Evolutionary conservation across 2,113 vertebrate species (phyloP).

Genomic region (Tupaia tana): DNA sequence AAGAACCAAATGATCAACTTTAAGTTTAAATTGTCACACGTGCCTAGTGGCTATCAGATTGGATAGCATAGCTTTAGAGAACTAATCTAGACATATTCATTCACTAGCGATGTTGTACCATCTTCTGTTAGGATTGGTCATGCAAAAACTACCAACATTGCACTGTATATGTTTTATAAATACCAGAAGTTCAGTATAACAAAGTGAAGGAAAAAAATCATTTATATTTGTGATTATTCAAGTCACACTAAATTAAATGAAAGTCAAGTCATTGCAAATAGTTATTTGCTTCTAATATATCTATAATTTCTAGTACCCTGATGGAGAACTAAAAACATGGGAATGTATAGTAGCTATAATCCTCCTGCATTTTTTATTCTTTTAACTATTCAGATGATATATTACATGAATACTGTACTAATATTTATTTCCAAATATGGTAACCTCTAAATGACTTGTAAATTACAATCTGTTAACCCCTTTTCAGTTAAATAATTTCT

Average conservation of each 20-base stretch:
- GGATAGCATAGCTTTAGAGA: neutral
- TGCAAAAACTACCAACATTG: neutral
- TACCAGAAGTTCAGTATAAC: neutral
- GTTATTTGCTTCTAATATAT: neutral
- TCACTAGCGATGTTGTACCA: neutral
- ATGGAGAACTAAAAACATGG: slow-evolving; percentile 5
- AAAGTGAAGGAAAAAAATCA: slow-evolving; percentile 30
- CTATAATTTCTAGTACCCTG: neutral
- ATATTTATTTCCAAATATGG: slow-evolving; percentile 11
- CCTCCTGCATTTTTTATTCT: neutral
- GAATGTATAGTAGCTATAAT: neutral
- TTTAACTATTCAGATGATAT: slow-evolving; percentile 17
- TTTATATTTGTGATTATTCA: neutral
- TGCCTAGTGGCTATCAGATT: neutral
- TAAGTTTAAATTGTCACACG: neutral
- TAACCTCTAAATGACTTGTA: neutral
- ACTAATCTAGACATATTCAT: neutral
- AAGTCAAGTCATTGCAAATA: neutral
- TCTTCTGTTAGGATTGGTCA: neutral
- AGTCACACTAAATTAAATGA: neutral
- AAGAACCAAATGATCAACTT: neutral
- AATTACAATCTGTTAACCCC: neutral
- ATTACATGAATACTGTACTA: neutral
- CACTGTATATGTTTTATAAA: neutral
- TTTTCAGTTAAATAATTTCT: neutral